Conservation (phyloP, 92 coral and sea anemone genomes). For the Epizoanthus fatuus region DNA sequence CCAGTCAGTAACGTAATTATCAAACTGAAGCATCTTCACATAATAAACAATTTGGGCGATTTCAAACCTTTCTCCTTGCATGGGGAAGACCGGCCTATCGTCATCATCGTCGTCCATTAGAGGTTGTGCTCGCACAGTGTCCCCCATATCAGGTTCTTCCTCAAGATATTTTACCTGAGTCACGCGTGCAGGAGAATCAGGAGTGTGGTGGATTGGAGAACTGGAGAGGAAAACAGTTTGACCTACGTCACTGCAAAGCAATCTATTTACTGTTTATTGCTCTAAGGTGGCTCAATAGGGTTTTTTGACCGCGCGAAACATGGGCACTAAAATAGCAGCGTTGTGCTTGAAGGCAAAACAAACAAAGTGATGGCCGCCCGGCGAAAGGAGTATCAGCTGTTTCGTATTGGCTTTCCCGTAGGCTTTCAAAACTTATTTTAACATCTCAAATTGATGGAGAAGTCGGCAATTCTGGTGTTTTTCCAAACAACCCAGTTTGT, state of each 20-base stretch:
- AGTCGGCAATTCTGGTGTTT: too few species aligned
- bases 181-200: conserved; percentile 31
- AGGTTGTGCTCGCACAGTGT: conserved; percentile 66
- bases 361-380: too few species aligned
- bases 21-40: background rate
- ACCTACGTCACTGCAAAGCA: background rate
- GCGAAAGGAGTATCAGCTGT: too few species aligned
- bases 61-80: conserved; percentile 85
- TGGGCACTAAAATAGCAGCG: too few species aligned
- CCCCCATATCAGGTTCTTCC: conserved; percentile 59
- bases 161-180: conserved; percentile 78
- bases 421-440: too few species aligned
- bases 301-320: too few species aligned
- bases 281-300: too few species aligned
- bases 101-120: conserved; percentile 75
- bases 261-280: background rate
- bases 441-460: too few species aligned
- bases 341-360: too few species aligned
- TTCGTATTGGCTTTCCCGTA: too few species aligned
- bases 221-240: background rate
- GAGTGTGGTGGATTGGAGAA: conserved; percentile 31
- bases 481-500: too few species aligned
- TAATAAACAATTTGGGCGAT: background rate
- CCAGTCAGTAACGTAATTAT: too few species aligned
- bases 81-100: conserved; percentile 66